A percentile compares a stretch with the other conserved stretches of the same genome.
These are phyloP conservation scores for Mythimna ferrago DNA, from an alignment of 2,888 invertebrate species.

Conservation along the genomic window DNA sequence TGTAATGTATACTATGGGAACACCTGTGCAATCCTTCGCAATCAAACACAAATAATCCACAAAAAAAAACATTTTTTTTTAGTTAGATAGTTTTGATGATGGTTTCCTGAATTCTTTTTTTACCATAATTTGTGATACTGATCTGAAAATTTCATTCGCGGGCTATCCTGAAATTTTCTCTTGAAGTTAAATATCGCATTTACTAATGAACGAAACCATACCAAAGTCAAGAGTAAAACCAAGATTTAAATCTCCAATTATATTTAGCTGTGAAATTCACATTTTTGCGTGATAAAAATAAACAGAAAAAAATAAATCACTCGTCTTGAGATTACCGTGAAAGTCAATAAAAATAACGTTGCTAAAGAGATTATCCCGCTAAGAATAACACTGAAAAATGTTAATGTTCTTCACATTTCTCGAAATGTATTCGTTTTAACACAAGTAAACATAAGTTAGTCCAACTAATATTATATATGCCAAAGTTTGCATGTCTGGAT, in stretches of 20 bases:
- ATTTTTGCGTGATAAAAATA: conserved; percentile 19
- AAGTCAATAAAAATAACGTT: conserved; percentile 18
- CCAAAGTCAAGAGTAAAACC: background rate
- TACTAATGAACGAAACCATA: background rate
- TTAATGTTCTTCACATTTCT: conserved; percentile 42
- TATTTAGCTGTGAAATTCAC: conserved; percentile 16
- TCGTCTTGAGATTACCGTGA: conserved; percentile 26
- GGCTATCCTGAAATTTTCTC: too few species aligned
- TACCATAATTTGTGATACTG: too few species aligned
- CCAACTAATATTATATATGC: too few species aligned
- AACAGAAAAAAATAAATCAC: conserved; percentile 33
- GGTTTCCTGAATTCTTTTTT: too few species aligned
- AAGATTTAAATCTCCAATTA: conserved; percentile 21
- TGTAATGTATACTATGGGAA: too few species aligned
- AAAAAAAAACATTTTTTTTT: too few species aligned
- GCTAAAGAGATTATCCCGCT: conserved; percentile 15
- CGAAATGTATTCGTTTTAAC: background rate
- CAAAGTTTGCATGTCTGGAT: too few species aligned
- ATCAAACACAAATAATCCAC: too few species aligned
- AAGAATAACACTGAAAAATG: conserved; percentile 34
- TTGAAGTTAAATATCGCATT: background rate
- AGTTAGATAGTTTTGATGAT: too few species aligned
- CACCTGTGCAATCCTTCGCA: too few species aligned
- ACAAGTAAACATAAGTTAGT: too few species aligned
- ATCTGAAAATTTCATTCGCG: too few species aligned